Evolutionary conservation across 2,113 vertebrate species (phyloP).

Genomic region (Cygnus atratus): DNA sequence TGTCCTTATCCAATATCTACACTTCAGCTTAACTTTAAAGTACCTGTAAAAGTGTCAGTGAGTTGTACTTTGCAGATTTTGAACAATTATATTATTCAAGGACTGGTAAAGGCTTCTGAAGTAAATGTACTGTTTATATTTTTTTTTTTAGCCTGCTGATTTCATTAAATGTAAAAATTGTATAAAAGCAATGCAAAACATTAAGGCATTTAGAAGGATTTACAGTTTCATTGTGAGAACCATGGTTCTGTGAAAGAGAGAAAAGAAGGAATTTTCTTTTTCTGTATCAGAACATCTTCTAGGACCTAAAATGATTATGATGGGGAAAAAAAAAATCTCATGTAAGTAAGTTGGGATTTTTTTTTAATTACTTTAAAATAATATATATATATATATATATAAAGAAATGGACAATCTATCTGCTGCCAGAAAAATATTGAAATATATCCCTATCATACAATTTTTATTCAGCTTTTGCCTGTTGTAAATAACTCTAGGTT

Average conservation of each 20-base stretch:
- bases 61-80: background rate
- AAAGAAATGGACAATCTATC: background rate
- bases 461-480: background rate
- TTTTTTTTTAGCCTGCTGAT: background rate
- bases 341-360: background rate
- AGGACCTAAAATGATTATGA: background rate
- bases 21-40: background rate
- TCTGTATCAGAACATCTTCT: background rate
- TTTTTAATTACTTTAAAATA: background rate
- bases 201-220: background rate
- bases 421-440: background rate
- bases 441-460: background rate
- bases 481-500: background rate
- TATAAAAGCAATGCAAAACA: background rate
- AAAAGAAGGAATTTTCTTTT: background rate
- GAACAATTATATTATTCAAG: background rate
- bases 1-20: background rate
- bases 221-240: background rate
- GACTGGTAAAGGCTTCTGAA: background rate
- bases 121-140: background rate
- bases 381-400: background rate
- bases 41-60: background rate
- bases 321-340: background rate
- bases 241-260: background rate
- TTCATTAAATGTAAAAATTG: background rate